Base-by-base conservation (phyloP, 2,888 invertebrate genomes). In the Rhagonycha fulva region DNA sequence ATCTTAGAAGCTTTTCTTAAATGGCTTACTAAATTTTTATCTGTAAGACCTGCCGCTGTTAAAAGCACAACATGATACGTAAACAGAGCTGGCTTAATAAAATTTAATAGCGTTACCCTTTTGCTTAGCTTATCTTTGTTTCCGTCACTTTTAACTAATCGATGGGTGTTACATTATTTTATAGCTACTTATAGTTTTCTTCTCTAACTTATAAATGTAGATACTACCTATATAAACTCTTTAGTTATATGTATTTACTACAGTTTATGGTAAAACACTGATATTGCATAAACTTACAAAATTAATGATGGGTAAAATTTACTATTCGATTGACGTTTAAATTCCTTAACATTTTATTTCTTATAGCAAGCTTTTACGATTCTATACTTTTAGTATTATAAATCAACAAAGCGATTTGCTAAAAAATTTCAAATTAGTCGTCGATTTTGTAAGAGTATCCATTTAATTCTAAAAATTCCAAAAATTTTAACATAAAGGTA, bases 41-140 rank as follows among this genome's bases (percentile, higher is more conserved):
- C 75, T 75, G 66, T 71, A 72, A 72, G 71, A 72, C 68, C 75
- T 75, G 75, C 75, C 75, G 71, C 75, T 75, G 62, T 61, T 70
- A 70, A 75, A 72, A 75, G 75, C 75, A 68, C 70, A 75, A 75
- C 75, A 71, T 71, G 71, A 75, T 72, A 75, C 63, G 75, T 69
- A 72, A 71, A 14, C 69, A 75, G 75, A 63, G 72, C 62, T 66
- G 68, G 68, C 30, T 68, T 68, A 68, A 68, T 68, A 68, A 68
- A 75, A 71, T 75, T 75, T 75, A 75, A 75, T 68, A 75, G 70
- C 75, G 70, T 32, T 75, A 61, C 70, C 75, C 75, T 75, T 75
- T 71, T 62, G 28, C 61, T 63, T 66, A 23, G 28, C 67, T 75
- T 75, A 75, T 75, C 75, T 71, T 62, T 7, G 26, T 71, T 70